Evolutionary conservation across 2,888 invertebrate species (phyloP).

Genomic region (Ectemnius continuus): DNA sequence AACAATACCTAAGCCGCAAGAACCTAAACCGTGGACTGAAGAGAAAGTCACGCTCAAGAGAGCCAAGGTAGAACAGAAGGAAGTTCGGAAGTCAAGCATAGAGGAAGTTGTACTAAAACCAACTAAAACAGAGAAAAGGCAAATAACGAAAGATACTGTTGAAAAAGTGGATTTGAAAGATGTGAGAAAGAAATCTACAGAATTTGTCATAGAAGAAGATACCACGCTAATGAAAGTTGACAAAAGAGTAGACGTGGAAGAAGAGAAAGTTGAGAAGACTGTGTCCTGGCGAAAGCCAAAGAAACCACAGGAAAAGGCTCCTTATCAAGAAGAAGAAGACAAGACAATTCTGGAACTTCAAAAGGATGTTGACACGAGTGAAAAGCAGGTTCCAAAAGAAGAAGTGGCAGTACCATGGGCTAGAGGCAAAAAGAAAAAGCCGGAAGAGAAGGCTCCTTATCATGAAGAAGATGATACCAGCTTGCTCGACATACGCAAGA

Average conservation of each 20-base stretch:
- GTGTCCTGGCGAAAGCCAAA: conserved; percentile 73
- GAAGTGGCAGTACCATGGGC: conserved; percentile 65
- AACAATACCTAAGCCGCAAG: conserved; percentile 30
- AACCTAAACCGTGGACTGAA: conserved; percentile 72
- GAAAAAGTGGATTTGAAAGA: conserved; percentile 81
- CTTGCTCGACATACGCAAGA: conserved; percentile 34
- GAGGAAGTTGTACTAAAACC: conserved; percentile 72
- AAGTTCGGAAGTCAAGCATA: conserved; percentile 63
- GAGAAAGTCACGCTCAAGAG: conserved; percentile 71
- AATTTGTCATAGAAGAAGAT: conserved; percentile 62
- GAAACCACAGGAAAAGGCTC: conserved; percentile 47
- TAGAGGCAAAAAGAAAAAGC: conserved; percentile 44
- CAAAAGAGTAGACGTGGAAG: conserved; percentile 53
- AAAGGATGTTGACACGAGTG: conserved; percentile 47
- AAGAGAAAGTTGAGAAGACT: conserved; percentile 74
- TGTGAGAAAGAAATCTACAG: conserved; percentile 58
- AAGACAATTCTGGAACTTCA: conserved; percentile 51
- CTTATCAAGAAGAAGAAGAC: conserved; percentile 63
- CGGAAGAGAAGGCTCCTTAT: conserved; percentile 43
- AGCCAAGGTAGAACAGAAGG: conserved; percentile 63
- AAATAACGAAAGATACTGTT: conserved; percentile 52
- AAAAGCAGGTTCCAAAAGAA: conserved; percentile 56
- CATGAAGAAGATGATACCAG: conserved; percentile 46
- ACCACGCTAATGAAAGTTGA: conserved; percentile 54
- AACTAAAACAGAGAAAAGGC: conserved; percentile 56